phyloP scores from a whole-genome alignment of 2,888 invertebrate genomes.

The Idaea biselata region DNA sequence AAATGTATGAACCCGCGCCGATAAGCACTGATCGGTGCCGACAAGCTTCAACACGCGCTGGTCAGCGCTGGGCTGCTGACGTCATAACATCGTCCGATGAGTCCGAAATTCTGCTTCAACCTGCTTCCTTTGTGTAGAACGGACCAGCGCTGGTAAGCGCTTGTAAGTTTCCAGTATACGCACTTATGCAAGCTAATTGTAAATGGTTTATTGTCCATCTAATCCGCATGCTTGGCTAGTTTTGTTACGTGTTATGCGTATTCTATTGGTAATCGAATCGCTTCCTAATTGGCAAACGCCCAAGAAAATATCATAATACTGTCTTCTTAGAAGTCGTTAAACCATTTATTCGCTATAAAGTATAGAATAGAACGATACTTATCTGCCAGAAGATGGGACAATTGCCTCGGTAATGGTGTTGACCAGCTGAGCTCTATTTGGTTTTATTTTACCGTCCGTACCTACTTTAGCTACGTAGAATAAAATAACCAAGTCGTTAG shows the following conservation, averaged over 20 bases:
- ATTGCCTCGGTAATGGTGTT: background rate
- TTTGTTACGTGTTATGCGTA: background rate
- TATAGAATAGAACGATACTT: background rate
- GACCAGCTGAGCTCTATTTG: background rate
- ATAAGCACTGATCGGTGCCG: too few species aligned
- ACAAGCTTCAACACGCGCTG: too few species aligned
- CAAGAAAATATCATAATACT: background rate
- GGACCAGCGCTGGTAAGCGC: too few species aligned
- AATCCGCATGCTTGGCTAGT: background rate
- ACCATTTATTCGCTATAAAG: background rate
- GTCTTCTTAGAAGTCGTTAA: background rate
- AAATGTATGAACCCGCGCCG: too few species aligned
- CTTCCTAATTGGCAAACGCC: background rate
- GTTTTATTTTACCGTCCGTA: background rate
- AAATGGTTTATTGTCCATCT: background rate
- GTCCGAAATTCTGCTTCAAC: too few species aligned
- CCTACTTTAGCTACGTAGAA: background rate
- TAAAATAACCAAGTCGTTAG: too few species aligned
- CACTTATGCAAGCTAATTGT: background rate
- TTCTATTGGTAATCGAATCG: background rate
- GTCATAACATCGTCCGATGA: too few species aligned
- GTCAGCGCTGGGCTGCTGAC: too few species aligned
- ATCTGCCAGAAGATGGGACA: background rate
- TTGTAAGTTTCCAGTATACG: too few species aligned
- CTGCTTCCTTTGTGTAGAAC: too few species aligned